Evolutionary conservation across 2,113 vertebrate genomes (phyloP).

Genomic region (Ancistrus triradiatus): DNA sequence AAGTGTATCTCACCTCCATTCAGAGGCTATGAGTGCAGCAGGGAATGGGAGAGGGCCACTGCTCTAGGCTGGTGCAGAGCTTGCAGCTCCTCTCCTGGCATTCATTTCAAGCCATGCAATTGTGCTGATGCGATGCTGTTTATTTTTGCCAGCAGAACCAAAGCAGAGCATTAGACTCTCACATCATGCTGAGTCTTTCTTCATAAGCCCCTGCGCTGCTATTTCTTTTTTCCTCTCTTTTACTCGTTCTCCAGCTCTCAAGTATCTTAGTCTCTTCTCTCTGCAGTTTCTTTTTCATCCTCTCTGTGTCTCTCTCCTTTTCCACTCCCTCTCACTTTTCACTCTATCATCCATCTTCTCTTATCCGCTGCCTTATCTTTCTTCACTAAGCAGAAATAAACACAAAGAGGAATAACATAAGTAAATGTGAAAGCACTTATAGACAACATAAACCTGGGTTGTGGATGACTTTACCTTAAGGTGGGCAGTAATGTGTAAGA

Average conservation of each 20-base stretch:
- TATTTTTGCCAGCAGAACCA: constrained; percentile 41
- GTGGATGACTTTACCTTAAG: too few relatives aligned
- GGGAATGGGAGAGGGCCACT: constrained; percentile 38
- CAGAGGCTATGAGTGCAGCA: constrained; percentile 28
- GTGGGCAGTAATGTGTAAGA: too few relatives aligned
- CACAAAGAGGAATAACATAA: too few relatives aligned
- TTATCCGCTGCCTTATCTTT: too few relatives aligned
- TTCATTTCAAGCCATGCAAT: constrained; percentile 17
- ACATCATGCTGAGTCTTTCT: constrained; percentile 2
- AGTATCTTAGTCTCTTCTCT: background rate
- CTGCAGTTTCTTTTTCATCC: background rate
- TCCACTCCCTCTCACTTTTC: background rate
- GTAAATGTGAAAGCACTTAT: too few relatives aligned
- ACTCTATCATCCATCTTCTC: too few relatives aligned
- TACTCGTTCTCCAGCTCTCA: background rate
- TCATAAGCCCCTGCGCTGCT: constrained; percentile 14
- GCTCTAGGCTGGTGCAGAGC: constrained; percentile 34
- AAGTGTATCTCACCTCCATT: constrained; percentile 30
- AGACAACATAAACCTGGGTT: too few relatives aligned
- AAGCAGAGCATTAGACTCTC: constrained; percentile 24
- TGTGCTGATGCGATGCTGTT: constrained; percentile 35
- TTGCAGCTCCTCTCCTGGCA: constrained; percentile 11
- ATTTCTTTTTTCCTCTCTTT: constrained; percentile 2
- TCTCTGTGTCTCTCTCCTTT: background rate
- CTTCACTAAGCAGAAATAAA: too few relatives aligned